Evolutionary conservation across 2,797 vertebrate genomes (phyloP), one percentile per base, ranked within the genome.

Genomic region (Galagoides demidoff): DNA sequence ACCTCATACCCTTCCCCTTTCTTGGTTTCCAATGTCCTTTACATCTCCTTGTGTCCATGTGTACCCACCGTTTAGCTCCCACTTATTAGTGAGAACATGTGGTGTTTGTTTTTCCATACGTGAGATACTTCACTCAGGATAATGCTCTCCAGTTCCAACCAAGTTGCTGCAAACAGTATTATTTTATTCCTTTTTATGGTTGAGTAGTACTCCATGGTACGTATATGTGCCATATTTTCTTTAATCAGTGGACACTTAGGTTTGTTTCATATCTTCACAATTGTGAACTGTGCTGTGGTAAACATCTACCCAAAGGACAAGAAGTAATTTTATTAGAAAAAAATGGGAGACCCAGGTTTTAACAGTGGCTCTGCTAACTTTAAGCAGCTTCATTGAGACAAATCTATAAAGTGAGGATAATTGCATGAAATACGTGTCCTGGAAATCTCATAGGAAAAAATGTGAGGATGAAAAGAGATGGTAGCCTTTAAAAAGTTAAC

Each of bases 391-490:
- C 52, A 55, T 4, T 66, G 86, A 95, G 85, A 27, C 31, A 84
- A 37, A 57, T 61, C 34, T 63, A 25, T 68, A 70, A 77, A 82
- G 22, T 70, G 22, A 92, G 14, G 77, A 37, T 89, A 84, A 45
- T 57, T 95, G 34, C 55, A 89, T 22, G 77, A 97, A 90, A 76
- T 89, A 68, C 52, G 22, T 34, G 27, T 52, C 29, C 85, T 79
- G 17, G 20, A 8, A 89, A 95, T 94, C 95, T 94, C 39, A 73
- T 31, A 86, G 43, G 43, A 89, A 93, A 79, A 81, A 23, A 6
- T 89, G 11, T 43, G 59, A 95, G 55, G 27, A 78, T 95, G 52
- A 59, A 93, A 96, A 73, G 63, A 94, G 29, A 78, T 78, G 43
- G 52, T 88, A 85, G 43, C 85, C 34, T 74, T 85, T 34, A 17